Base-by-base conservation (phyloP, 2,113 vertebrate species). In the Muntiacus reevesi region DNA sequence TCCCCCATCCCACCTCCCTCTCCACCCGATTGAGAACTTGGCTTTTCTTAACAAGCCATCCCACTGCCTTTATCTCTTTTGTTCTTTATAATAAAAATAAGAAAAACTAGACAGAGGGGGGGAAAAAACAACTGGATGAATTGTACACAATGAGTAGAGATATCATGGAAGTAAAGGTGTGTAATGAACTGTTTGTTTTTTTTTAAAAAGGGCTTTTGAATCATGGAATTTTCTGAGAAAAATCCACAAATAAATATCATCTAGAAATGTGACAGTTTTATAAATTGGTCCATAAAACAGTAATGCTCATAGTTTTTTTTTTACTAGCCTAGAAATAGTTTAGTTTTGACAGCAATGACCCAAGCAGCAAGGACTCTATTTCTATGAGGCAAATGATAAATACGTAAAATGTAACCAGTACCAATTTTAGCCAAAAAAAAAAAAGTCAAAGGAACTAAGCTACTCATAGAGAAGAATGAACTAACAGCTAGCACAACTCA, bases 261-360 rank as follows among this genome's bases (percentile, higher is more conserved):
- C 43, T 64, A 96, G 76, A 94, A 96, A 96, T 36, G 5, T 97
- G 92, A 96, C 89, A 97, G 94, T 87, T 97, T 97, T 95, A 97
- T 60, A 97, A 93, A 90, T 93, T 93, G 86, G 43, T 25, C 74
- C 89, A 97, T 92, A 96, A 97, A 94, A 88, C 71, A 85, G 47
- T 82, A 97, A 95, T 74, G 87, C 40, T 95, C 86, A 78, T 43
- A 67, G 55, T 81, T 50, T 95, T 64, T 50, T 47, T 95, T 94
- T 96, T 85, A 96, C 84, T 85, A 96, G 59, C 36, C 45, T 90
- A 92, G 81, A 97, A 97, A 96, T 83, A 93, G 30, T 95, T 96
- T 94, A 82, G 43, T 81, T 98, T 94, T 95, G 82, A 97, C 85
- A 95, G 94, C 85, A 97, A 98, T 96, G 40, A 50, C 57, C 88